Evolutionary conservation across 2,888 invertebrate species (phyloP).

Genomic region (Hypomecis punctinalis): DNA sequence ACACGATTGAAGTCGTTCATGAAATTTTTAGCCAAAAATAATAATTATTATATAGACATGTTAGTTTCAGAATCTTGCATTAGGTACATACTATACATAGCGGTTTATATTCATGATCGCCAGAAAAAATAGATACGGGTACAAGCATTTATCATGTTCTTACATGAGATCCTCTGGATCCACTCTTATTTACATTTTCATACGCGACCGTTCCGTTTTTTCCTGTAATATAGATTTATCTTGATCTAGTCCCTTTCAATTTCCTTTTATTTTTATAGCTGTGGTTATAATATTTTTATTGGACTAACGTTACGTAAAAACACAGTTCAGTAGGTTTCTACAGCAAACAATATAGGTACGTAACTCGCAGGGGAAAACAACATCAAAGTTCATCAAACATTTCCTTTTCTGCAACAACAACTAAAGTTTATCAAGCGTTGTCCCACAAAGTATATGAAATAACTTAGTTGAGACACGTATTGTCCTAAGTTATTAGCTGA

Average conservation of each 20-base stretch:
- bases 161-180: slow-evolving; percentile 3
- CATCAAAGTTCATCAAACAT: slow-evolving; percentile 12
- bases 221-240: too few relatives aligned
- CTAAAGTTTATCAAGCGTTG: slow-evolving; percentile 22
- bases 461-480: slow-evolving; percentile 22
- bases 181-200: slow-evolving; percentile 22
- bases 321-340: background rate
- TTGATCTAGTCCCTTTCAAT: background rate
- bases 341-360: slow-evolving; percentile 4
- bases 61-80: slow-evolving; percentile 1
- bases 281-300: background rate
- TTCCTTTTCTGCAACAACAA: slow-evolving; percentile 20
- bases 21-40: too few relatives aligned
- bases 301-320: background rate
- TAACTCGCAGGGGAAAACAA: background rate
- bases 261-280: background rate
- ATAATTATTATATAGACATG: too few relatives aligned
- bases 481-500: slow-evolving; percentile 27
- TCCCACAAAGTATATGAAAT: slow-evolving; percentile 20
- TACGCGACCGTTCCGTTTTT: background rate
- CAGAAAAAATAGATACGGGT: slow-evolving; percentile 6
- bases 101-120: slow-evolving; percentile 20
- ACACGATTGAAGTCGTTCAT: too few relatives aligned
- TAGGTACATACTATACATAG: slow-evolving; percentile 1
- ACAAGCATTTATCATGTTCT: slow-evolving; percentile 18